Evolutionary conservation across 1,140 invertebrate species (phyloP), one percentile per base, ranked within the genome.

Genomic region (Protaetia brevitarsis): DNA sequence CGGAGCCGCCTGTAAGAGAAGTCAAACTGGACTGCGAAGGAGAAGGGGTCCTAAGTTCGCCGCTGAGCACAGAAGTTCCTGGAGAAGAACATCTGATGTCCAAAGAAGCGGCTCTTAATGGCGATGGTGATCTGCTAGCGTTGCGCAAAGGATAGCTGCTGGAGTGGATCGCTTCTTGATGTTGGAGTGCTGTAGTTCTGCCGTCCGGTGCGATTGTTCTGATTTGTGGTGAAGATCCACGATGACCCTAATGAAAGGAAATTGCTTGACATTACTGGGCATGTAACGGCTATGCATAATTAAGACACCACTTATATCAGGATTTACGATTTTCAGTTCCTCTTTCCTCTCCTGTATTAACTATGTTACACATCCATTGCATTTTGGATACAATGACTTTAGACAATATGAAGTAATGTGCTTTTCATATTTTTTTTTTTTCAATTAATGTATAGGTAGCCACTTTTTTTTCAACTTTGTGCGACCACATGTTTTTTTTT

Each of bases 201-300:
- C 89, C 89, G 71, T 91, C 88, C 0, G 89, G 89, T 21, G 87
- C 88, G 67, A 88, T 91, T 0, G 89, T 87, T 66, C 88, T 82
- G 64, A 92, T 92, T 69, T 91, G 89, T 0, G 90, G 89, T 0
- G 89, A 91, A 0, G 89, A 89, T 1, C 88, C 88, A n/a, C 89
- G 85, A 71, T 89, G 88, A 69, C 84, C 84, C 80, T 86, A 77
- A 10, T 77, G 58, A 29, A 31, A 19, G 45, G 10, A 7, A 58
- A 6, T 45, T 27, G 4, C n/a, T n/a, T n/a, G n/a, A 6, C 31
- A 34, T 7, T 34, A n/a, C n/a, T n/a, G n/a, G n/a, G n/a, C n/a
- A n/a, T n/a, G n/a, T n/a, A n/a, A n/a, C n/a, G n/a, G n/a, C n/a
- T n/a, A n/a, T n/a, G n/a, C n/a, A n/a, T n/a, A n/a, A n/a, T n/a